Conservation (phyloP, 2,888 invertebrate genomes). For the Drosophila paucipuncta region DNA sequence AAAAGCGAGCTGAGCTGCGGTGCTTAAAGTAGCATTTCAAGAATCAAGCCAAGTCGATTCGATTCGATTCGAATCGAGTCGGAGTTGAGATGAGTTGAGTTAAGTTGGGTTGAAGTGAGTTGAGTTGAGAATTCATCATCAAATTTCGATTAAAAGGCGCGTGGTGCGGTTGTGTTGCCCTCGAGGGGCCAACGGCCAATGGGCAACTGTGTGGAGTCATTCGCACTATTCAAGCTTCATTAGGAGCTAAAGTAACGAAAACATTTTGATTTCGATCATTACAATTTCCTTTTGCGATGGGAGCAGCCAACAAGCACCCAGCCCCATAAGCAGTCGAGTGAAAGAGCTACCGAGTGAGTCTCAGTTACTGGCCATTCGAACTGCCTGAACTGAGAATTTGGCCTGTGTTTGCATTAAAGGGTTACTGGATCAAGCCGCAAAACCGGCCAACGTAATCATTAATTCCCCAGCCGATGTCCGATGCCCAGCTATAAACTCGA, state of each 20-base stretch:
- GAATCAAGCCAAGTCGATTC: constrained; percentile 35
- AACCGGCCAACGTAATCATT: constrained; percentile 67
- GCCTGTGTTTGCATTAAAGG: constrained; percentile 67
- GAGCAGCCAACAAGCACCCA: constrained; percentile 12
- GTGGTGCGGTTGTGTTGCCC: constrained; percentile 57
- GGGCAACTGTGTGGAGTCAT: constrained; percentile 67
- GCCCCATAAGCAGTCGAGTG: constrained; percentile 41
- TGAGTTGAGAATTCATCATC: constrained; percentile 74
- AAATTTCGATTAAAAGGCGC: constrained; percentile 81
- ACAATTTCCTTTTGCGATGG: constrained; percentile 74
- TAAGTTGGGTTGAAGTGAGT: constrained; percentile 28
- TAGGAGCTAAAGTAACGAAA: constrained; percentile 81
- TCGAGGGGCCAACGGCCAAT: constrained; percentile 45
- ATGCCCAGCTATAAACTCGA: constrained; percentile 61
- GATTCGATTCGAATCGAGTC: constrained; percentile 23
- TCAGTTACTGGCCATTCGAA: constrained; percentile 42
- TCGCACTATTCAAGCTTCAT: constrained; percentile 82
- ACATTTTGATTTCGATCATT: constrained; percentile 80
- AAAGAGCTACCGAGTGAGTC: constrained; percentile 73
- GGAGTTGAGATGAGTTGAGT: constrained; percentile 19
- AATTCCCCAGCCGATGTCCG: constrained; percentile 72
- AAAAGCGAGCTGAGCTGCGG: constrained; percentile 31
- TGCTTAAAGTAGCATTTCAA: constrained; percentile 54
- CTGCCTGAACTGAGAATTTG: constrained; percentile 34
- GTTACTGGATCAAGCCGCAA: constrained; percentile 79